Base-by-base conservation (phyloP, 2,888 invertebrate species). In the Cacoxenus indagator region DNA sequence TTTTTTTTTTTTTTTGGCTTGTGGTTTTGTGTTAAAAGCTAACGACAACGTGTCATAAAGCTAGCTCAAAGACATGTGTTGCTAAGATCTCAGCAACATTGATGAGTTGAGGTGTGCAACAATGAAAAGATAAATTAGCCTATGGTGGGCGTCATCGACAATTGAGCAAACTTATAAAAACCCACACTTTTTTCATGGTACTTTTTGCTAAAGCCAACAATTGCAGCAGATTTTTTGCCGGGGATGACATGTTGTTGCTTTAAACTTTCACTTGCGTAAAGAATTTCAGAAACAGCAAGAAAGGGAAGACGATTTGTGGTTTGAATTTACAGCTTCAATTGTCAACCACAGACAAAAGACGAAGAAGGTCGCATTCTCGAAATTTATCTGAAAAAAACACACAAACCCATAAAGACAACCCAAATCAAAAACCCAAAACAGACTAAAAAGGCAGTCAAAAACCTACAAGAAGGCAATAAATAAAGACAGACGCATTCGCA, bases 141-240 rank as follows among this genome's bases (percentile, higher is more conserved):
- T 8, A 19, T 27, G 1, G 79, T 79, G 73, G 80, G 80, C 78
- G 80, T 74, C 59, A 19, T 69, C 37, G 14, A 37, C 14, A 11
- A 37, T 37, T 37, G 37, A 37, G 68, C 70, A 72, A 75, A 76
- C 75, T 75, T 75, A 55, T 29, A 71, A 67, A 69, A 1, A 37
- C 37, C 37, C 37, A 37, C 37, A 14, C 37, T 37, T 8, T 14
- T 11, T 37, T 8, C 2, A 37, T 37, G 14, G 4, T 37, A n/a
- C n/a, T n/a, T n/a, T n/a, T n/a, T n/a, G n/a, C n/a, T n/a, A n/a
- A n/a, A n/a, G n/a, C n/a, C n/a, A n/a, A n/a, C n/a, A n/a, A n/a
- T n/a, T n/a, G n/a, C n/a, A n/a, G n/a, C n/a, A n/a, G n/a, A n/a
- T n/a, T n/a, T n/a, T n/a, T n/a, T n/a, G n/a, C n/a, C n/a, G n/a